Evolutionary conservation across 2,113 vertebrate species (phyloP).

Genomic region (Caranx melampygus): DNA sequence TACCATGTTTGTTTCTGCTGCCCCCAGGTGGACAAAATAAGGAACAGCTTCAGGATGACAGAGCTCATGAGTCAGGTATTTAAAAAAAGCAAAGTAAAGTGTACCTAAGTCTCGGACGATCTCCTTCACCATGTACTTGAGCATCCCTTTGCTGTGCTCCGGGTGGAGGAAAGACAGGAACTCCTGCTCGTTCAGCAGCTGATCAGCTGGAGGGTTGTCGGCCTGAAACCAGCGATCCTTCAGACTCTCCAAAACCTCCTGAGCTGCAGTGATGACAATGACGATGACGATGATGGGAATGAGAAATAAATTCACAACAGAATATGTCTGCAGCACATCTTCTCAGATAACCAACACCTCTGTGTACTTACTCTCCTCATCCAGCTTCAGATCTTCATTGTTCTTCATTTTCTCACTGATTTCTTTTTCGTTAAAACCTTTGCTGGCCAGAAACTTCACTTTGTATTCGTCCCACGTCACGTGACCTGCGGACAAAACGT

Average conservation of each 20-base stretch:
- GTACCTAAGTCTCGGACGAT: conserved; percentile 93
- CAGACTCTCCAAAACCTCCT: conserved; percentile 96
- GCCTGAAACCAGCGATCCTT: conserved; percentile 98
- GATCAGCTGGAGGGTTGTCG: conserved; percentile 90
- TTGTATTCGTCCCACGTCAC: conserved; percentile 97
- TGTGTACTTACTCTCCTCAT: conserved; percentile 94
- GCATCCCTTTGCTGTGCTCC: conserved; percentile 95
- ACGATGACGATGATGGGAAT: neutral
- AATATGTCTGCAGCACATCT: neutral
- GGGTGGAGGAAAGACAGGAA: conserved; percentile 97
- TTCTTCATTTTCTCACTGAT: conserved; percentile 91
- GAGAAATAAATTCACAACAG: neutral
- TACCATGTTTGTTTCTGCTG: too few relatives aligned
- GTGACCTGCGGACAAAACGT: conserved; percentile 77
- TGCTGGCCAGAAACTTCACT: conserved; percentile 94
- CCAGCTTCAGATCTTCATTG: conserved; percentile 93
- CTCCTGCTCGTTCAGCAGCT: conserved; percentile 91
- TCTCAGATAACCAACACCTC: neutral
- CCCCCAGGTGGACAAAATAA: too few relatives aligned
- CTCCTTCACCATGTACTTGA: conserved; percentile 97
- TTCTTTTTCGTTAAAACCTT: conserved; percentile 93
- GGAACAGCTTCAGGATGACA: too few relatives aligned
- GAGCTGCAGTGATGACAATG: conserved; percentile 81
- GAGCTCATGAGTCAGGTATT: too few relatives aligned
- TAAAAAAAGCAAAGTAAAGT: neutral